phyloP scores from a whole-genome alignment of 2,888 invertebrate genomes.

The Uropetala carovei region DNA sequence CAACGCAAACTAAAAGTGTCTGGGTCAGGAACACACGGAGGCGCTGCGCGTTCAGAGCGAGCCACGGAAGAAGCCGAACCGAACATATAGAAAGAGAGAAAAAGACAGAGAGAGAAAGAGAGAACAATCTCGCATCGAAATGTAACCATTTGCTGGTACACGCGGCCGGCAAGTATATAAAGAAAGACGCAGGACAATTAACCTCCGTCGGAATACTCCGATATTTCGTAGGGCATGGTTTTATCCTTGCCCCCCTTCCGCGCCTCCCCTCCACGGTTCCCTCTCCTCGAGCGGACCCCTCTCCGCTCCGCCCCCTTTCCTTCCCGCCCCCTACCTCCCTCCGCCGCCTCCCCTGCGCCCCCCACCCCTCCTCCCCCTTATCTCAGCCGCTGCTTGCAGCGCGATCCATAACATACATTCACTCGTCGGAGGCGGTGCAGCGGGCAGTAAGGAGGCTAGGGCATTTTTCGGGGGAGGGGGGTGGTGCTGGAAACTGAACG shows the following conservation, averaged over 20 bases:
- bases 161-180: constrained; percentile 38
- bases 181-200: constrained; percentile 62
- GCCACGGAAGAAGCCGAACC: not conserved
- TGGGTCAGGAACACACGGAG: constrained; percentile 61
- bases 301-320: constrained; percentile 29
- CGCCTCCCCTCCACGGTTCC: constrained; percentile 16
- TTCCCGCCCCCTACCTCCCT: not conserved
- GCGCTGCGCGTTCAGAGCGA: constrained; percentile 32
- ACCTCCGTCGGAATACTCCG: constrained; percentile 55
- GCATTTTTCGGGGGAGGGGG: constrained; percentile 43
- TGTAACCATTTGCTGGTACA: constrained; percentile 31
- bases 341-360: not conserved
- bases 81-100: not conserved
- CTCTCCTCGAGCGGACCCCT: constrained; percentile 5
- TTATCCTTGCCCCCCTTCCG: constrained; percentile 61
- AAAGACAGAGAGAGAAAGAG: constrained; percentile 22
- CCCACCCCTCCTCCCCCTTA: constrained; percentile 40
- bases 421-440: constrained; percentile 63
- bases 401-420: constrained; percentile 63
- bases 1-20: constrained; percentile 64
- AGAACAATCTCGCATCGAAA: constrained; percentile 61
- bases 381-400: constrained; percentile 62
- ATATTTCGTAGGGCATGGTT: constrained; percentile 64
- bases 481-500: constrained; percentile 31
- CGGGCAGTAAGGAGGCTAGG: constrained; percentile 59